These are phyloP conservation scores for Philereme transversata DNA, from an alignment of 2,888 invertebrate genomes.

Conservation along the genomic window DNA sequence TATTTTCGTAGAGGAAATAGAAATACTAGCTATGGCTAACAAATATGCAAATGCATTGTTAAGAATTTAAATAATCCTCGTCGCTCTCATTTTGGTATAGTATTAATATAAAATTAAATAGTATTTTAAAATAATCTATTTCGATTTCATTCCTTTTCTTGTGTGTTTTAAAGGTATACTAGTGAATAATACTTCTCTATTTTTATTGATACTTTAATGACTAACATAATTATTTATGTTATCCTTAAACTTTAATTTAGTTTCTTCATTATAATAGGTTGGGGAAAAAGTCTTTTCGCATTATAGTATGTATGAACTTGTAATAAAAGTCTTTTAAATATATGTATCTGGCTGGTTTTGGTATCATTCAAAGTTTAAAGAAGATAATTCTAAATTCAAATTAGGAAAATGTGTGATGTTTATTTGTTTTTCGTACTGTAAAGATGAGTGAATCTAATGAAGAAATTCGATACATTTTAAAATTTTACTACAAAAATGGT, in stretches of 20 bases:
- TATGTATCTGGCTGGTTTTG: too few species aligned
- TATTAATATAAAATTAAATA: conserved; percentile 18
- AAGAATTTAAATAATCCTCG: conserved; percentile 36
- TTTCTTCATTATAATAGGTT: conserved; percentile 1
- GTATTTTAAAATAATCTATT: conserved; percentile 23
- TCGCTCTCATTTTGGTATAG: conserved; percentile 27
- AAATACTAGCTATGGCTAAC: conserved; percentile 12
- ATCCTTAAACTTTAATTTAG: background rate
- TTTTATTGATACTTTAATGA: background rate
- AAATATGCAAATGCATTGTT: conserved; percentile 14
- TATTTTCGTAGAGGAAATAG: conserved; percentile 10
- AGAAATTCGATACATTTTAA: too few species aligned
- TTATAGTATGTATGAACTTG: too few species aligned
- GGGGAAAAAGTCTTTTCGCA: too few species aligned
- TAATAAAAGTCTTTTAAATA: too few species aligned
- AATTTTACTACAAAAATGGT: too few species aligned
- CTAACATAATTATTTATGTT: background rate
- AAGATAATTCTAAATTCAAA: too few species aligned
- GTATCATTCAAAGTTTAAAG: too few species aligned
- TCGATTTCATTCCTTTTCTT: conserved; percentile 40
- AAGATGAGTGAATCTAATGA: too few species aligned
- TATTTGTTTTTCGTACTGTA: too few species aligned
- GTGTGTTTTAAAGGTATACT: conserved; percentile 30
- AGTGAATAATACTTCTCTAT: conserved; percentile 3
- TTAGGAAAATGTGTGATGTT: too few species aligned